A percentile compares a stretch with the other conserved stretches of the same genome.
phyloP scores from a whole-genome alignment of 2,888 invertebrate genomes.

The Clusia tigrina region DNA sequence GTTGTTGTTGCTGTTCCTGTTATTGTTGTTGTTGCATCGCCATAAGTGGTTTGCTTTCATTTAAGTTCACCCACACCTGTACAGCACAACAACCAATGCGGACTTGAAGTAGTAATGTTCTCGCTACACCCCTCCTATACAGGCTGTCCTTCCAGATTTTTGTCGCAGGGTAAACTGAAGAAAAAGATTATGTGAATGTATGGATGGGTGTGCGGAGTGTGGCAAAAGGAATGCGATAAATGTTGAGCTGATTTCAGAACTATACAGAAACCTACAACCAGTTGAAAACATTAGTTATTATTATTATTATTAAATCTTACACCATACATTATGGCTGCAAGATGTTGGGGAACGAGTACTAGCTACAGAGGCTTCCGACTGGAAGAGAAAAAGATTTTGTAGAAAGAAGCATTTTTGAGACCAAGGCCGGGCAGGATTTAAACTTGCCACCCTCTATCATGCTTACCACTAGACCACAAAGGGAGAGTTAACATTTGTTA shows the following conservation, averaged over 20 bases:
- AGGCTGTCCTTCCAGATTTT: not conserved
- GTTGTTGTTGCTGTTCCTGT: not conserved
- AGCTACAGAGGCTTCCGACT: no score
- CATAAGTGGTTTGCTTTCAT: slow-evolving; percentile 10
- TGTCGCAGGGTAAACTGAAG: not conserved
- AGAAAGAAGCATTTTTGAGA: no score
- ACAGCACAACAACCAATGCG: not conserved
- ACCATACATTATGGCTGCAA: no score
- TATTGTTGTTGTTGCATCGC: not conserved
- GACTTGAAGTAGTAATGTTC: not conserved
- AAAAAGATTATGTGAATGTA: not conserved
- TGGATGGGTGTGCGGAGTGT: not conserved
- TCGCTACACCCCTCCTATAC: no score
- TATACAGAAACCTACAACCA: not conserved
- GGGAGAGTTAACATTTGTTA: no score
- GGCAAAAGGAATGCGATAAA: slow-evolving; percentile 1
- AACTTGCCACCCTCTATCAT: no score
- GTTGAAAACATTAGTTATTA: no score
- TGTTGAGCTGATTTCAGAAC: not conserved
- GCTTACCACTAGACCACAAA: no score
- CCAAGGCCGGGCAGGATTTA: no score
- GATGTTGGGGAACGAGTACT: no score
- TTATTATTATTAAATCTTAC: no score
- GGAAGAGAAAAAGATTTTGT: no score
- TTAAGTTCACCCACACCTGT: slow-evolving; percentile 9